phyloP scores from a whole-genome alignment of 2,888 invertebrate genomes.

The Nesidiocoris tenuis region DNA sequence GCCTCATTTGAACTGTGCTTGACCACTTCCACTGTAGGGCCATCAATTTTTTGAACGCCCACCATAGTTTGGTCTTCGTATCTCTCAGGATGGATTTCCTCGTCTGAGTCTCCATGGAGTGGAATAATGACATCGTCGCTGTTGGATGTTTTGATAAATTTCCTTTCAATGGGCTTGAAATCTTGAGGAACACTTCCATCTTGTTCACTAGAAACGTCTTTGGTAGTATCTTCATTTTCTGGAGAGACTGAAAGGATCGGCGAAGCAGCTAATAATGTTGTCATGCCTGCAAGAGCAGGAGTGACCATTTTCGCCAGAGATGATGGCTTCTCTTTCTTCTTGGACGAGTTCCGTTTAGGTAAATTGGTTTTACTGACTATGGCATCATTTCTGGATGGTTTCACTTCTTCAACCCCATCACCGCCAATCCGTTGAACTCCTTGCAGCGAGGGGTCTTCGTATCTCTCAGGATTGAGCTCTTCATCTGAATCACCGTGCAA shows the following conservation, averaged over 20 bases:
- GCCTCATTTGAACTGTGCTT: constrained; percentile 3
- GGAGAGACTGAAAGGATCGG: not conserved
- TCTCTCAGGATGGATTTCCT: constrained; percentile 44
- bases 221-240: not conserved
- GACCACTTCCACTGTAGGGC: not conserved
- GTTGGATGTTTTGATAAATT: not conserved
- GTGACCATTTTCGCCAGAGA: not conserved
- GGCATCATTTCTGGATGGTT: not conserved
- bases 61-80: constrained; percentile 20
- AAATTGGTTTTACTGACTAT: not conserved
- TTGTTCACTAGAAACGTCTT: not conserved
- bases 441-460: constrained; percentile 16
- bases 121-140: constrained; percentile 47
- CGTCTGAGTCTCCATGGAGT: constrained; percentile 48
- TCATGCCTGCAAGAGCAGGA: not conserved
- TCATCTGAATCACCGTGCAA: constrained; percentile 50
- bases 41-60: constrained; percentile 12
- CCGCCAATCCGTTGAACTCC: constrained; percentile 4
- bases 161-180: constrained; percentile 55
- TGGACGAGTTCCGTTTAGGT: not conserved
- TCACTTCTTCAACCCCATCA: constrained; percentile 2
- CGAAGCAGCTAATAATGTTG: not conserved
- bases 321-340: not conserved
- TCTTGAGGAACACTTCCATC: constrained; percentile 48
- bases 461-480: constrained; percentile 47